phyloP scores from a whole-genome alignment of 2,888 invertebrate species.

The Agonum fuliginosum region DNA sequence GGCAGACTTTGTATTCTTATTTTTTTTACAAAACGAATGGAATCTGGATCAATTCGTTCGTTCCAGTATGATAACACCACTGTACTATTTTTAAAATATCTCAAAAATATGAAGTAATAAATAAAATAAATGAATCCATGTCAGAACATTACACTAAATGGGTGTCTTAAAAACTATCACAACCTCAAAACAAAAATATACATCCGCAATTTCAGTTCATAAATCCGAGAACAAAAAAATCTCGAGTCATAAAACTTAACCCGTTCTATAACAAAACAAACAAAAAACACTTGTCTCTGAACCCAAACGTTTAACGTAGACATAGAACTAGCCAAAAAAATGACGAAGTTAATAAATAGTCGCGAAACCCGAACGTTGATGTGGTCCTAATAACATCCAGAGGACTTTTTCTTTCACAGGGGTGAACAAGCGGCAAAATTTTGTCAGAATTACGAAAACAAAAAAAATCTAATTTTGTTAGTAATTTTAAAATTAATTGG shows the following conservation, averaged over 20 bases:
- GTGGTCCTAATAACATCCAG: background rate
- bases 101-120: background rate
- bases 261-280: constrained; percentile 16
- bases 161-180: constrained; percentile 3
- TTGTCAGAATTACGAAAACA: background rate
- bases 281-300: constrained; percentile 14
- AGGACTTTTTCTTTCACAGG: background rate
- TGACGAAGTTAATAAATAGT: background rate
- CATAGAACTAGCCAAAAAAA: constrained; percentile 9
- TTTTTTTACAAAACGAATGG: no score
- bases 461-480: no score
- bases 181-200: constrained; percentile 43
- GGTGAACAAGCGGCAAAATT: background rate
- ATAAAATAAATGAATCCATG: constrained; percentile 6
- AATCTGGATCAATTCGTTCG: no score
- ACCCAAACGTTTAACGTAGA: no score
- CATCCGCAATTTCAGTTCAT: constrained; percentile 39
- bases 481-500: no score
- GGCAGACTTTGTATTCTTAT: no score
- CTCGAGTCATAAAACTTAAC: constrained; percentile 27
- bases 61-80: background rate
- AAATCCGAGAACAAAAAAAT: constrained; percentile 22
- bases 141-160: background rate
- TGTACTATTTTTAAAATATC: background rate
- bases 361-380: background rate